phyloP scores from a whole-genome alignment of 2,113 vertebrate species.

The Rhinoderma darwinii region DNA sequence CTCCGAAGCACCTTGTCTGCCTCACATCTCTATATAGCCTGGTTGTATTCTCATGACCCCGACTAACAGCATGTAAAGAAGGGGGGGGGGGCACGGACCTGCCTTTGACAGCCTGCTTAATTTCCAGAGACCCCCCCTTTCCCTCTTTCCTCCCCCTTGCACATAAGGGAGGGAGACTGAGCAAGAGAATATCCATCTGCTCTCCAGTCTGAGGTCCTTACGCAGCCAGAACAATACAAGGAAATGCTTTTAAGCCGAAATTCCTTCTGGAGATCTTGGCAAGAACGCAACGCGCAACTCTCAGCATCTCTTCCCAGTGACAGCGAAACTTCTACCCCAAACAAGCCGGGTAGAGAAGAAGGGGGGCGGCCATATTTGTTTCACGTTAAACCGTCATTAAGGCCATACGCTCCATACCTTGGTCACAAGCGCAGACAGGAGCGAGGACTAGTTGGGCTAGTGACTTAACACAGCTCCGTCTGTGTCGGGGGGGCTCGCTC shows the following conservation, averaged over 20 bases:
- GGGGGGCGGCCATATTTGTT: neutral
- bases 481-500: no score
- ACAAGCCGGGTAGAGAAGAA: constrained; percentile 34
- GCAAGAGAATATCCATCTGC: constrained; percentile 68
- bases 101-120: constrained; percentile 47
- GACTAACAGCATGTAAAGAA: constrained; percentile 30
- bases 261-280: constrained; percentile 68
- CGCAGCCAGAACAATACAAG: constrained; percentile 69
- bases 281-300: neutral
- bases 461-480: neutral
- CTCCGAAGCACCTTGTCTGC: constrained; percentile 25
- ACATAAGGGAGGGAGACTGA: neutral
- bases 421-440: neutral
- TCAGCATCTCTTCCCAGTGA: neutral
- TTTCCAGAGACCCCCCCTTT: constrained; percentile 57
- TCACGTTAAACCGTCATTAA: neutral
- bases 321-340: neutral
- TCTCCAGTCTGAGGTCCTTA: constrained; percentile 68
- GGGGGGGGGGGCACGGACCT: constrained; percentile 11
- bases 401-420: neutral
- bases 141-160: constrained; percentile 12
- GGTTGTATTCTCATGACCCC: constrained; percentile 61
- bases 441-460: neutral
- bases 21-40: constrained; percentile 62
- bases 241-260: constrained; percentile 73